A percentile compares a stretch with the other conserved stretches of the same genome.
phyloP scores from a whole-genome alignment of 2,888 invertebrate genomes.

The Argynnis bischoffii region DNA sequence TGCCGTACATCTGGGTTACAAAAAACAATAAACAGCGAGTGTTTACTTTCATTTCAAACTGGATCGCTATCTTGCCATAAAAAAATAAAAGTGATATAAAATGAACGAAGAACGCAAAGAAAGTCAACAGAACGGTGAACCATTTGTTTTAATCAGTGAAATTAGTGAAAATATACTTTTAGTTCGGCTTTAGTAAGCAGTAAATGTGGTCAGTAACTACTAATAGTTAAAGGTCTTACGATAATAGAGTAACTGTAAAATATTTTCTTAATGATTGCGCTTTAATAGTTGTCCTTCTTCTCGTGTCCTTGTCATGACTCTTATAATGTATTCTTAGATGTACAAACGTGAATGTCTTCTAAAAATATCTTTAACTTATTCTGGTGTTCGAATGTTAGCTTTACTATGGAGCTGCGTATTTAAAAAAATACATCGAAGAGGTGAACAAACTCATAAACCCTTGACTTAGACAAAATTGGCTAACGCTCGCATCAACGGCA shows the following conservation, averaged over 20 bases:
- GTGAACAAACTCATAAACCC: slow-evolving; percentile 33
- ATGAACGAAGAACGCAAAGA: slow-evolving; percentile 20
- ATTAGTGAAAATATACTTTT: no score
- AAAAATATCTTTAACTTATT: slow-evolving; percentile 30
- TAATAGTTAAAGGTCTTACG: not conserved
- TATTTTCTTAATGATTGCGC: not conserved
- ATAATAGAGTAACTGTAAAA: not conserved
- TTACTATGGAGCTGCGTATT: slow-evolving; percentile 5
- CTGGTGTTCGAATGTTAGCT: slow-evolving; percentile 14
- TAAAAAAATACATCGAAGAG: slow-evolving; percentile 12
- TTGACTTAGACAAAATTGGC: slow-evolving; percentile 30
- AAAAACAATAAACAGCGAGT: slow-evolving; percentile 61
- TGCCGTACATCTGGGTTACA: slow-evolving; percentile 42
- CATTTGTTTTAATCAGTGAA: no score
- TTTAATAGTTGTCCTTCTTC: no score
- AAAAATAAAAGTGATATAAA: slow-evolving; percentile 31
- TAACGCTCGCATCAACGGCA: slow-evolving; percentile 32
- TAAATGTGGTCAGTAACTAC: no score
- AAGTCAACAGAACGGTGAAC: slow-evolving; percentile 5
- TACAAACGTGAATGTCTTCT: slow-evolving; percentile 29
- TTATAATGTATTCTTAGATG: slow-evolving; percentile 21
- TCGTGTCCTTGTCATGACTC: slow-evolving; percentile 12
- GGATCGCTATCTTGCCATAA: slow-evolving; percentile 32
- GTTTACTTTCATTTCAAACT: slow-evolving; percentile 42
- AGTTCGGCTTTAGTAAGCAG: no score